Base-by-base conservation (phyloP, 2,888 invertebrate species). In the Deroplatys truncata region DNA sequence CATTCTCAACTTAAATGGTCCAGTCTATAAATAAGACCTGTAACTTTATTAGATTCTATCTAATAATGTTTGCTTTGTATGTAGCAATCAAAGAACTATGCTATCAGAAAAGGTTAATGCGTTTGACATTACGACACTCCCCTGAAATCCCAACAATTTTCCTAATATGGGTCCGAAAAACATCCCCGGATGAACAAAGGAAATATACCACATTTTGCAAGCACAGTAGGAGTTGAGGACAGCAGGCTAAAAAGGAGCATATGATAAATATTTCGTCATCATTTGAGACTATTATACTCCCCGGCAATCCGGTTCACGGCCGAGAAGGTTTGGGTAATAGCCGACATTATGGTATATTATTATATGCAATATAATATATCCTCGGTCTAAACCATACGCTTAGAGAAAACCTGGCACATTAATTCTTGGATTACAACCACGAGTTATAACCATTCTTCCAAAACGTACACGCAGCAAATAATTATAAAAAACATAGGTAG, bases 271-370 rank as follows among this genome's bases (percentile, higher is more conserved):
- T 86, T 86, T 86, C 86, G 86, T 72, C 86, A 86, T 86, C 86
- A 86, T 87, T 82, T 35, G 25, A 29, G n/a, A 83, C 87, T 31
- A 87, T 87, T 87, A 87, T 29, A 83, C 31, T 31, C 83, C 35
- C 15, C 82, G 85, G 85, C 89, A 89, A 88, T 89, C 84, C 90
- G 86, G 89, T 90, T 90, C 90, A 90, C 84, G 90, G 90, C 88
- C 90, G 43, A 83, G 29, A 35, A 49, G 87, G 28, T 25, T 72
- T n/a, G 35, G 31, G 8, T 87, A 87, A 87, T 87, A 87, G 86
- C 72, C 82, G 28, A 83, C 82, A 86, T 89, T 84, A 89, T 86
- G 56, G 82, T 89, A 86, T 85, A 85, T 85, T 85, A 89, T 89
- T 85, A 85, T 72, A 87, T 89, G 86, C 87, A 87, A 87, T 86